Conservation (phyloP, 2,797 vertebrate species). For the Notamacropus eugenii region DNA sequence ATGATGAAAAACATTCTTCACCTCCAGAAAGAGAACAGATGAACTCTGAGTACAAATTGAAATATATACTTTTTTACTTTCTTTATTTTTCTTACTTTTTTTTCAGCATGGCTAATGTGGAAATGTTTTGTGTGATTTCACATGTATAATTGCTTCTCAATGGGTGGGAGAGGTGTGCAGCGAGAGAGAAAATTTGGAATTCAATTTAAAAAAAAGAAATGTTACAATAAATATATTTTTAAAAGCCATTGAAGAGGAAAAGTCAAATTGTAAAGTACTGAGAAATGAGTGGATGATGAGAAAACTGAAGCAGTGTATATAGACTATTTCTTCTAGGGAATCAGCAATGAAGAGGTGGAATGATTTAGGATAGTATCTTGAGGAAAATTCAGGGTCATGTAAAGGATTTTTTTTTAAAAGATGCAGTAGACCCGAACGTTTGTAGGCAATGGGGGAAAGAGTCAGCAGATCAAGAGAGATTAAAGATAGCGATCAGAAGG, state of each 20-base stretch:
- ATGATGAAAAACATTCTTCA: background rate
- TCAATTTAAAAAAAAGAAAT: background rate
- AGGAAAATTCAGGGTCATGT: background rate
- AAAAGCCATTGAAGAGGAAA: background rate
- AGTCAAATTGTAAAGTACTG: background rate
- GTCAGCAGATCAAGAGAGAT: background rate
- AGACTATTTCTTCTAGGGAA: background rate
- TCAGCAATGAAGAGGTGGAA: background rate
- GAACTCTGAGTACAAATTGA: background rate
- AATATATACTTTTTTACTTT: background rate
- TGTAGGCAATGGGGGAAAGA: background rate
- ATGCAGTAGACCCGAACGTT: background rate
- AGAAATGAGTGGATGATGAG: background rate
- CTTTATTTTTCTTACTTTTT: background rate
- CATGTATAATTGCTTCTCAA: background rate
- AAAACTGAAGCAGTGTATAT: background rate
- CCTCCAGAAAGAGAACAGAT: background rate
- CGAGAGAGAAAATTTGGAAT: background rate
- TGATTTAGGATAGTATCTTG: background rate
- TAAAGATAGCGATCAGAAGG: background rate
- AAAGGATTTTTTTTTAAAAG: background rate
- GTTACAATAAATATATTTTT: background rate
- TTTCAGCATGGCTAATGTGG: background rate
- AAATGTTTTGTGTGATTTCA: background rate
- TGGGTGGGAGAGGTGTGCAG: background rate